A percentile compares a stretch with the other conserved stretches of the same genome.
Evolutionary conservation across 2,888 invertebrate species (phyloP).

Genomic region (Malachius bipustulatus): DNA sequence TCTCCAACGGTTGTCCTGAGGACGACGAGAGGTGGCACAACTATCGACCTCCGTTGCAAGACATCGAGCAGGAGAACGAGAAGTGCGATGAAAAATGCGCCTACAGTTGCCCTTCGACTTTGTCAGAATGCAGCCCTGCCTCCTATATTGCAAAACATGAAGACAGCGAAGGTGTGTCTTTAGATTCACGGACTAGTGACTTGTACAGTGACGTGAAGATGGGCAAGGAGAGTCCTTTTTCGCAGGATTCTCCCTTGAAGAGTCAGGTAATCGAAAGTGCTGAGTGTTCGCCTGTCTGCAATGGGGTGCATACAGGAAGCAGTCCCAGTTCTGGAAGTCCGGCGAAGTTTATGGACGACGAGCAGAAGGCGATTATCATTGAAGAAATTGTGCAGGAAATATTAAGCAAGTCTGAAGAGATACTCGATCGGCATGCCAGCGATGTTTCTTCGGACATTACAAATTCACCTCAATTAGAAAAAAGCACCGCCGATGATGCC

Average conservation of each 20-base stretch:
- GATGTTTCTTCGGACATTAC: slow-evolving; percentile 20
- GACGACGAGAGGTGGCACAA: slow-evolving; percentile 31
- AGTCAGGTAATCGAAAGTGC: slow-evolving; percentile 27
- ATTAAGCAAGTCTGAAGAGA: slow-evolving; percentile 40
- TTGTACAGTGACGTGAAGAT: slow-evolving; percentile 48
- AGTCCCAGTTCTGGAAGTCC: slow-evolving; percentile 34
- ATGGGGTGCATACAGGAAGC: slow-evolving; percentile 35
- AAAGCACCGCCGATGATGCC: slow-evolving; percentile 14
- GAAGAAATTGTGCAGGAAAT: slow-evolving; percentile 43
- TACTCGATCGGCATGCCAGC: slow-evolving; percentile 35
- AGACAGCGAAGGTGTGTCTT: slow-evolving; percentile 41
- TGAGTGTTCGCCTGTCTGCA: slow-evolving; percentile 33
- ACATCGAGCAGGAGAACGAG: slow-evolving; percentile 30
- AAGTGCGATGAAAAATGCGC: slow-evolving; percentile 32
- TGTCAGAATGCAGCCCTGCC: slow-evolving; percentile 41
- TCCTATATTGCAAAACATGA: slow-evolving; percentile 37
- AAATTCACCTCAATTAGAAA: slow-evolving; percentile 17
- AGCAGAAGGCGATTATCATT: slow-evolving; percentile 35
- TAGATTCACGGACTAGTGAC: slow-evolving; percentile 43
- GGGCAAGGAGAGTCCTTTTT: slow-evolving; percentile 48
- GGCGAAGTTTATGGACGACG: slow-evolving; percentile 29
- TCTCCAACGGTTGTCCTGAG: slow-evolving; percentile 31
- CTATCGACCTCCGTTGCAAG: slow-evolving; percentile 24
- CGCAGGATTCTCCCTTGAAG: slow-evolving; percentile 36
- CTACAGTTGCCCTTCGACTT: slow-evolving; percentile 36